Base-by-base conservation (phyloP, 2,888 invertebrate genomes). In the Andrena chrysosceles region DNA sequence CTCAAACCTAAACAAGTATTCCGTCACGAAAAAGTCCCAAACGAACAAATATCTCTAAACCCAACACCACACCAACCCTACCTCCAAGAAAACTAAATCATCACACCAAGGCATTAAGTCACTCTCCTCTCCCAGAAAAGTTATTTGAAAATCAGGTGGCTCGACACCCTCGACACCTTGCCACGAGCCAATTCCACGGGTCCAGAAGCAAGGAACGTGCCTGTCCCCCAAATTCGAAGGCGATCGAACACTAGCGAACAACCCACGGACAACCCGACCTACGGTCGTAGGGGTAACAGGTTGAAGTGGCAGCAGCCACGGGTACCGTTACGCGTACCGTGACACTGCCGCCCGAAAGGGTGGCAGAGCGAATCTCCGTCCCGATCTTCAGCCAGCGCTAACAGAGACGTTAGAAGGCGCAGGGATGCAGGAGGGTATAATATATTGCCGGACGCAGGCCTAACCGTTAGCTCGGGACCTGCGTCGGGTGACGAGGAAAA, bases 391-490 rank as follows among this genome's bases (percentile, higher is more conserved):
- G 81, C 64, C 49, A 49, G 62, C 73, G 63, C 82, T 88, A 88
- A 91, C 89, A 90, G 91, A 91, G 91, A 90, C 84, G 87, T 91
- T 87, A 90, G 84, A 56, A 23, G 26, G 81, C 71, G 82, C 77
- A 81, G 81, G 67, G 67, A 74, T 85, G 77, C 85, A 73, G 78
- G 56, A 68, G 77, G 88, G 74, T 78, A 80, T 90, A 90, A 91
- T 91, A 91, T 91, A 91, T 91, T 85, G 84, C 86, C 85, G 86
- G 91, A 91, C 89, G 85, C 85, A 26, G 63, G 77, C 72, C 85
- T 87, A 42, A 90, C 91, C 91, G 89, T 91, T 91, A 91, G 66
- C 68, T 4, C 23, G 81, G 82, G 76, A 79, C 79, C 82, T 76
- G 87, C 70, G 73, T 72, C 78, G 83, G 74, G 60, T 62, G 26